Conservation (phyloP, 2,888 invertebrate species). For the Chrysopilus asiliformis region DNA sequence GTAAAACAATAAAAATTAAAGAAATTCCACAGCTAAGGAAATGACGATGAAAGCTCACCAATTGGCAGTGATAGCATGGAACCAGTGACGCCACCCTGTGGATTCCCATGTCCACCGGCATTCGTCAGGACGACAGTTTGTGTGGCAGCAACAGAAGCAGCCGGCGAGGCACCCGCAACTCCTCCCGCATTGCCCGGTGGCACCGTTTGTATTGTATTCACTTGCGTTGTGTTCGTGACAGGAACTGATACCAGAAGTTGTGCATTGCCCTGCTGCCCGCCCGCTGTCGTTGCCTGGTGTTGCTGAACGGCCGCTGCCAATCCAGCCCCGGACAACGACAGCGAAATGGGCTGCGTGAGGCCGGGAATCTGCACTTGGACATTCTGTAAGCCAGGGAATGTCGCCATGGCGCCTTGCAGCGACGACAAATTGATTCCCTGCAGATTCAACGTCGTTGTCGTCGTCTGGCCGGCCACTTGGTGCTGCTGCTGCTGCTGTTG, state of each 20-base stretch:
- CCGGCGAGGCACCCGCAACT: constrained; percentile 38
- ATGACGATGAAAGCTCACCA: constrained; percentile 38
- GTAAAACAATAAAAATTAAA: constrained; percentile 4
- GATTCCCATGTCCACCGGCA: constrained; percentile 14
- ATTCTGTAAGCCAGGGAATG: constrained; percentile 57
- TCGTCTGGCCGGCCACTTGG: constrained; percentile 20
- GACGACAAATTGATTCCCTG: constrained; percentile 63
- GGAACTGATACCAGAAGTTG: constrained; percentile 52
- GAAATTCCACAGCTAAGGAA: too few relatives aligned
- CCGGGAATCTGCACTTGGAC: constrained; percentile 74
- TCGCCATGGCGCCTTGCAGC: constrained; percentile 43
- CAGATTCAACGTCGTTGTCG: constrained; percentile 41
- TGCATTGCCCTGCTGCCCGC: constrained; percentile 15
- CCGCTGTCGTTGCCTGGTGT: constrained; percentile 13
- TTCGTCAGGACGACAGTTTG: constrained; percentile 36
- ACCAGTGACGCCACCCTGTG: constrained; percentile 21
- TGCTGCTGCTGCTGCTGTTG: constrained; percentile 21
- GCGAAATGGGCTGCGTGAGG: constrained; percentile 71
- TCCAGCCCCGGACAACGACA: constrained; percentile 56
- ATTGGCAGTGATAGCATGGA: constrained; percentile 49
- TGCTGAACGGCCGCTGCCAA: constrained; percentile 33
- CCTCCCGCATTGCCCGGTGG: constrained; percentile 37
- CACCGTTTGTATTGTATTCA: constrained; percentile 22
- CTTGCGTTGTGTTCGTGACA: constrained; percentile 32
- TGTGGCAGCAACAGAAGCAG: constrained; percentile 26